Evolutionary conservation across 2,113 vertebrate genomes (phyloP).

Genomic region (Choloepus hoffmanni): DNA sequence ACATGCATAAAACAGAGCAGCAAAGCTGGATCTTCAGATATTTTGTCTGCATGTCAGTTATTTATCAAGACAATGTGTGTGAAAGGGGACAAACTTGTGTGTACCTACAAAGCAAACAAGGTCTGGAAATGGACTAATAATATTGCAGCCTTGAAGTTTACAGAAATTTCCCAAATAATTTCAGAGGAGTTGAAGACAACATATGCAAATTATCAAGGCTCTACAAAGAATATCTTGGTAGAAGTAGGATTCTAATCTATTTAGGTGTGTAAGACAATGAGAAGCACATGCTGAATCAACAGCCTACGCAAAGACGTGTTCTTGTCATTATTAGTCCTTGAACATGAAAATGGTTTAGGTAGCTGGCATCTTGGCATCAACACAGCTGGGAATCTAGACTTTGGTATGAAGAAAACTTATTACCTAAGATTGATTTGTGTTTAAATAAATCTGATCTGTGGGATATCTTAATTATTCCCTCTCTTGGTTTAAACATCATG

Average conservation of each 20-base stretch:
- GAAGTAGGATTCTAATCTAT: neutral
- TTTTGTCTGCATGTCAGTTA: neutral
- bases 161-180: conserved; percentile 24
- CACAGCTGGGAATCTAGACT: conserved; percentile 6
- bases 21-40: neutral
- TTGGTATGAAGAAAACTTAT: neutral
- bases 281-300: conserved; percentile 47
- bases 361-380: conserved; percentile 15
- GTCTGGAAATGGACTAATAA: neutral
- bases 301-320: conserved; percentile 23
- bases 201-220: conserved; percentile 38
- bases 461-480: conserved; percentile 37
- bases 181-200: conserved; percentile 27
- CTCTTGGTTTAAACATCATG: conserved; percentile 10
- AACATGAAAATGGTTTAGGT: conserved; percentile 54
- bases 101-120: neutral
- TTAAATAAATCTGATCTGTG: conserved; percentile 28
- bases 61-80: neutral
- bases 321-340: neutral
- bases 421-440: neutral
- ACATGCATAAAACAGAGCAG: neutral
- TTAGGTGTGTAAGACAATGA: conserved; percentile 38
- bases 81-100: neutral
- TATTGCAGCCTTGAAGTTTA: conserved; percentile 35
- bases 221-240: neutral